Conservation (phyloP, 2,113 vertebrate species). For the Leptobrachium ailaonicum region DNA sequence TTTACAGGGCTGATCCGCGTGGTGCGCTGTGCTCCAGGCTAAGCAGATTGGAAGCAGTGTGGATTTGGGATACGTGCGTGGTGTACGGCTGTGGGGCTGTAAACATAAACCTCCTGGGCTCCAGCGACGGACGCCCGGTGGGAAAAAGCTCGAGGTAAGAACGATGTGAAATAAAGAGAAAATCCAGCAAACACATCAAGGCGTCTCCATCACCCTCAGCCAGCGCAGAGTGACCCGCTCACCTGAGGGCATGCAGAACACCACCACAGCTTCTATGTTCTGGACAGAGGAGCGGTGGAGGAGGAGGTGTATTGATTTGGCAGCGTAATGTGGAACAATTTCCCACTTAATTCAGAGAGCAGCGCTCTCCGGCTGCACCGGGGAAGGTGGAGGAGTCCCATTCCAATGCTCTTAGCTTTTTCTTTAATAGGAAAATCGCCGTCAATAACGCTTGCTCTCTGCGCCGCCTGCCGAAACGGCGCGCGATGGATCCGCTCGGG, state of each 20-base stretch:
- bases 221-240: not conserved
- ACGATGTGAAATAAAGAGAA: too few relatives aligned
- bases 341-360: not conserved
- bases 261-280: not conserved
- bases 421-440: not conserved
- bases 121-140: constrained; percentile 4
- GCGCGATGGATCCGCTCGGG: not conserved
- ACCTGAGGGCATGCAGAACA: not conserved
- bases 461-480: not conserved
- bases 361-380: not conserved
- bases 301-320: not conserved
- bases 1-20: not conserved
- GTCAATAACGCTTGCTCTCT: not conserved
- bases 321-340: not conserved
- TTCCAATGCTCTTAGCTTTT: not conserved
- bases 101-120: constrained; percentile 1
- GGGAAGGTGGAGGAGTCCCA: not conserved
- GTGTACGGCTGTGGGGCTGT: not conserved
- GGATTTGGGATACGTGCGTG: not conserved
- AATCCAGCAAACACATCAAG: not conserved
- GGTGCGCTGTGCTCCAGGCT: not conserved
- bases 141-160: not conserved
- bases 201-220: not conserved
- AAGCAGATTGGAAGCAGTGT: not conserved
- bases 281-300: not conserved